phyloP scores from a whole-genome alignment of 1,140 invertebrate species.

The Potamilus streckersoni region DNA sequence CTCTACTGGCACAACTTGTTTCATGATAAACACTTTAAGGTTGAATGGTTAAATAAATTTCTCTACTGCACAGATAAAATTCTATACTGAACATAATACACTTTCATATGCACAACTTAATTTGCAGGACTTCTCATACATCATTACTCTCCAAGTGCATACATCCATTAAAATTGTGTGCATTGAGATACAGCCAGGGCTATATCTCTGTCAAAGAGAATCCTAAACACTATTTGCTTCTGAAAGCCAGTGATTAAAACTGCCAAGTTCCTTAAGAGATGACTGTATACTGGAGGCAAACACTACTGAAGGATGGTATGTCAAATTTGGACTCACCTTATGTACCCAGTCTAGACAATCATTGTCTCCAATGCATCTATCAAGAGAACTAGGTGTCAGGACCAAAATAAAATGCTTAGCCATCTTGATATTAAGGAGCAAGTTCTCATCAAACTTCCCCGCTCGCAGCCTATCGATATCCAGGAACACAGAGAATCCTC shows the following conservation, averaged over 20 bases:
- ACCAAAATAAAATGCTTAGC: conserved; percentile 98
- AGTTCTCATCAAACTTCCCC: conserved; percentile 96
- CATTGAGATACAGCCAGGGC: too few species aligned
- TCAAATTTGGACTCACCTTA: conserved; percentile 67
- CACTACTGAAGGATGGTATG: background rate
- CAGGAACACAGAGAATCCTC: conserved; percentile 76
- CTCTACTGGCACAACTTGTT: too few species aligned
- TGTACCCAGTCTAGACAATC: conserved; percentile 99
- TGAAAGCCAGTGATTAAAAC: background rate
- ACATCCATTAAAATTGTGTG: too few species aligned
- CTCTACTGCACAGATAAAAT: too few species aligned
- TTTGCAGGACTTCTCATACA: too few species aligned
- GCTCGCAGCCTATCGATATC: conserved; percentile 65
- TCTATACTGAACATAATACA: too few species aligned
- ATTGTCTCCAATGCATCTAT: conserved; percentile 90
- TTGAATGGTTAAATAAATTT: too few species aligned
- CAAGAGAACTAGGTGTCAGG: conserved; percentile 92
- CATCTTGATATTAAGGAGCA: conserved; percentile 95
- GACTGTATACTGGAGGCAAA: background rate
- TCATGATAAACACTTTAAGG: too few species aligned
- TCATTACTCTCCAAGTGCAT: too few species aligned
- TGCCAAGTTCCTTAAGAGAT: background rate
- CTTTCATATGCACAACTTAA: too few species aligned
- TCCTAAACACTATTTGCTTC: background rate
- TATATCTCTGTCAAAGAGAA: background rate